Conservation (phyloP, 2,888 invertebrate genomes). For the Chrysodeixis includens region DNA sequence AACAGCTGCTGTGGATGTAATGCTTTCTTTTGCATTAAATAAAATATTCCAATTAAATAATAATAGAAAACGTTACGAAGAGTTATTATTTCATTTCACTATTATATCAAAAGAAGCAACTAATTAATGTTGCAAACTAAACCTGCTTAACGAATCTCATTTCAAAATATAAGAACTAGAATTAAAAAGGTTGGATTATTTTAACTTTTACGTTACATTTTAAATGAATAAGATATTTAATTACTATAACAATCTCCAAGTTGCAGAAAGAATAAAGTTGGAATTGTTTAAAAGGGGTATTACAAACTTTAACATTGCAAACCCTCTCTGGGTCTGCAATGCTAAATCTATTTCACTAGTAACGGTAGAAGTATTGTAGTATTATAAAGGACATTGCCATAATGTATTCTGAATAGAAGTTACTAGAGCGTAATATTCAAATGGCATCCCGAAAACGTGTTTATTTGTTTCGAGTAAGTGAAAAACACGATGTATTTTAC, state of each 20-base stretch:
- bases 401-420: too few species aligned
- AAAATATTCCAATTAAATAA: constrained; percentile 6
- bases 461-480: too few species aligned
- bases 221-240: neutral
- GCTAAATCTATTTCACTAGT: neutral
- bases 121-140: constrained; percentile 2
- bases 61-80: neutral
- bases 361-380: neutral
- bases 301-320: neutral
- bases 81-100: constrained; percentile 1
- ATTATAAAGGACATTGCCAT: too few species aligned
- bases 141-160: neutral
- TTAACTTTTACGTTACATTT: neutral
- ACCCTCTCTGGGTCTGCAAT: too few species aligned
- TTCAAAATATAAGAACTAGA: neutral
- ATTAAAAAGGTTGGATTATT: neutral
- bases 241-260: neutral
- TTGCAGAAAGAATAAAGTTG: neutral
- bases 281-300: neutral
- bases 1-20: neutral
- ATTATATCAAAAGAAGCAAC: constrained; percentile 4
- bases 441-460: too few species aligned
- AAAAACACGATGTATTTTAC: too few species aligned
- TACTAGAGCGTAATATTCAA: too few species aligned
- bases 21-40: neutral